Evolutionary conservation across 2,888 invertebrate genomes (phyloP), one percentile per base, ranked within the genome.

Genomic region (Amorpha juglandis): DNA sequence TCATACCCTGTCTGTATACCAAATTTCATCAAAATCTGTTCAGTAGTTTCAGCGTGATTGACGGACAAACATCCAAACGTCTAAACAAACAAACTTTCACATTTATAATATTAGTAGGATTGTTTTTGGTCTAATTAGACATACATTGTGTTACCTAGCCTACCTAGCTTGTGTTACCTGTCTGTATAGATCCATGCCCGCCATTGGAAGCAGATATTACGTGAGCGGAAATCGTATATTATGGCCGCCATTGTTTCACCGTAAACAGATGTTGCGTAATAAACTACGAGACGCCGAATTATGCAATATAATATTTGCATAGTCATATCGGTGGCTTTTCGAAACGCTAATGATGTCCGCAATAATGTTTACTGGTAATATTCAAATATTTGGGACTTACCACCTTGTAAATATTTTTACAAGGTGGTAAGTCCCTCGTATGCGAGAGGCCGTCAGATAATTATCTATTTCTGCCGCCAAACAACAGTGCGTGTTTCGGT

Each of bases 241-340:
- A 50, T 48, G 63, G 16, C 48, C 11, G 63, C 48, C 63, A 63
- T 63, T 63, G 63, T 63, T 48, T 33, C 33, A 33, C 63, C 63
- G 33, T 63, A 33, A 48, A 27, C 35, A 19, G 6, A n/a, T 21
- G 16, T 48, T 48, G 19, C 48, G 47, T 63, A 63, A 62, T 42
- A 52, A 38, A 38, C n/a, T 35, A 12, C 42, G 33, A 50, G 47
- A 35, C 33, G 63, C 11, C 6, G 7, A n/a, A 42, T 58, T 42
- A 58, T 42, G 42, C 19, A 38, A 58, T 38, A 19, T 35, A 8
- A 55, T n/a, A 16, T 63, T 63, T 63, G 27, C 48, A 48, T 27
- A 47, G 21, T 53, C 48, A 58, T 38, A 38, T 6, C 6, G 3
- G 16, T 35, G 42, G 9, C 19, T 58, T 42, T 58, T 38, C 11